Evolutionary conservation across 2,888 invertebrate species (phyloP).

Genomic region (Sesia bembeciformis): DNA sequence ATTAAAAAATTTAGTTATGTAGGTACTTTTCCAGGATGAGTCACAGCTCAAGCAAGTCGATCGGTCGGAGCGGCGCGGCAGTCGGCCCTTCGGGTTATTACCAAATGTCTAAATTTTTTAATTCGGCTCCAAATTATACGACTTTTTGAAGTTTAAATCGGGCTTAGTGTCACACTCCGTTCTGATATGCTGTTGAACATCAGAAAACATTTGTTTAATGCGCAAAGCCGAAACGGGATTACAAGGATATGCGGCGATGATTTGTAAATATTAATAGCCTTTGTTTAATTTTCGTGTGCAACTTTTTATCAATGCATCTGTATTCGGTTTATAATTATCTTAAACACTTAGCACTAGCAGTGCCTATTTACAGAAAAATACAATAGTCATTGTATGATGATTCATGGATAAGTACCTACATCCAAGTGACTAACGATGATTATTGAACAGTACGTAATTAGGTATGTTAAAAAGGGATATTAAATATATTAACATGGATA

Average conservation of each 20-base stretch:
- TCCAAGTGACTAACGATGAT: too few relatives aligned
- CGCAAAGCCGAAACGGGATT: conserved; percentile 40
- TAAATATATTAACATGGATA: conserved; percentile 39
- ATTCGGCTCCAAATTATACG: conserved; percentile 60
- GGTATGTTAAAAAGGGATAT: too few relatives aligned
- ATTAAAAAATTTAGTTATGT: conserved; percentile 2
- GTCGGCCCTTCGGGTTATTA: conserved; percentile 40
- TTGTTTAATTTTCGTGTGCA: too few relatives aligned
- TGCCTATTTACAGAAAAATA: too few relatives aligned
- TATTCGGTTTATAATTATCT: too few relatives aligned
- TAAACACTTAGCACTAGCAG: too few relatives aligned
- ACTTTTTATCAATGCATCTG: too few relatives aligned
- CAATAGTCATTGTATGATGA: too few relatives aligned
- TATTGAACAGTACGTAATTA: too few relatives aligned
- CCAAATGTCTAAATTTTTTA: conserved; percentile 52
- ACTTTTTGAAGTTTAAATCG: conserved; percentile 56
- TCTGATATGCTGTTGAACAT: conserved; percentile 41
- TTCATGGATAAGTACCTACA: too few relatives aligned
- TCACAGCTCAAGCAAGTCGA: conserved; percentile 2
- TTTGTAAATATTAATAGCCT: conserved; percentile 25
- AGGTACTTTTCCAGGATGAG: conserved; percentile 5
- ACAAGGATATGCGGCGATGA: conserved; percentile 22
- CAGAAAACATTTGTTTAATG: conserved; percentile 60
- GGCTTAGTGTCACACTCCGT: conserved; percentile 61
- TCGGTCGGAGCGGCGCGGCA: conserved; percentile 3